These are phyloP conservation scores for Poecilobothrus nobilitatus DNA, from an alignment of 2,888 invertebrate genomes.

Conservation along the genomic window DNA sequence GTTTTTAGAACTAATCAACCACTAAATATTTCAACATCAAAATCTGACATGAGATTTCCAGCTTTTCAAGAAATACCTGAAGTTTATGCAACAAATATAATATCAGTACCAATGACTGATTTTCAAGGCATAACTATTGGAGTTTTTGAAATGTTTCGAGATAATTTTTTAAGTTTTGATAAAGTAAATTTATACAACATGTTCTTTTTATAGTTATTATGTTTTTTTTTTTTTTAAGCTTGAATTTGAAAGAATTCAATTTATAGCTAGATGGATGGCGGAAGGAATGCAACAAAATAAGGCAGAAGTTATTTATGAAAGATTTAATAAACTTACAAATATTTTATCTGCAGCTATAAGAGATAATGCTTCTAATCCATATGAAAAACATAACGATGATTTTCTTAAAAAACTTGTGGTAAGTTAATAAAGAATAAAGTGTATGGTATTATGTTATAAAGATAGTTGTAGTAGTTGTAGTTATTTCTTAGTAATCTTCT, in stretches of 20 bases:
- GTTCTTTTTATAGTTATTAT: neutral
- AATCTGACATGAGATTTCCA: slow-evolving; percentile 50
- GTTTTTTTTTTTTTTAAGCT: slow-evolving; percentile 16
- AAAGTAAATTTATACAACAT: slow-evolving; percentile 31
- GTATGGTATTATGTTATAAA: too few relatives aligned
- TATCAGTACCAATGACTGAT: slow-evolving; percentile 53
- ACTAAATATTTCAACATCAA: slow-evolving; percentile 49
- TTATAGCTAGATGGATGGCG: slow-evolving; percentile 43
- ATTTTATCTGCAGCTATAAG: slow-evolving; percentile 20
- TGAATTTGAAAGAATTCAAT: slow-evolving; percentile 15
- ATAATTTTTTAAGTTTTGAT: slow-evolving; percentile 40
- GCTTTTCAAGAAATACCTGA: slow-evolving; percentile 47
- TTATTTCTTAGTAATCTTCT: too few relatives aligned
- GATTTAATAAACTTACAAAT: slow-evolving; percentile 52
- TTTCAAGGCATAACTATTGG: slow-evolving; percentile 50
- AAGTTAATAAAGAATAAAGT: neutral
- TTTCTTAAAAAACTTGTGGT: neutral
- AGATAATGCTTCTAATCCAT: neutral
- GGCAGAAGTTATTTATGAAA: slow-evolving; percentile 47
- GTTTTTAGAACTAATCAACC: slow-evolving; percentile 51
- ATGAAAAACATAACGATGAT: neutral
- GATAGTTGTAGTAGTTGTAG: too few relatives aligned
- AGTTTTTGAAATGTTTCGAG: slow-evolving; percentile 51
- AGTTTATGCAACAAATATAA: slow-evolving; percentile 46
- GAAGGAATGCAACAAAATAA: slow-evolving; percentile 48